phyloP scores from a whole-genome alignment of 2,888 invertebrate genomes.

The Miltochrista miniata region DNA sequence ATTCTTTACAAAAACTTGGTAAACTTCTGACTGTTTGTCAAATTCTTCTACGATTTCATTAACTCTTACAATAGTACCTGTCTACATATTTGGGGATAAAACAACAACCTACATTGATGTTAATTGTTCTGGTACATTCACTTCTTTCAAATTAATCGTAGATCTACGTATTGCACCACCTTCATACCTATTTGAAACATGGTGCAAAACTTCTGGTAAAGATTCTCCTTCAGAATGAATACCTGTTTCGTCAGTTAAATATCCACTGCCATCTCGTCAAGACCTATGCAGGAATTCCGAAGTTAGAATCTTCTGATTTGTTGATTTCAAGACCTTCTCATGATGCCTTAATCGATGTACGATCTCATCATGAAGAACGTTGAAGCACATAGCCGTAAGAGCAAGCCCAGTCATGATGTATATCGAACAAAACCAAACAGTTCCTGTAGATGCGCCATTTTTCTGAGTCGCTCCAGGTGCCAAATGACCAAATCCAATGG shows the following conservation, averaged over 20 bases:
- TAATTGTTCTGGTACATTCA: conserved; percentile 67
- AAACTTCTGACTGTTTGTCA: conserved; percentile 36
- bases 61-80: conserved; percentile 17
- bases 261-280: conserved; percentile 76
- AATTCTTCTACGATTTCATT: conserved; percentile 35
- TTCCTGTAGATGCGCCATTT: conserved; percentile 82
- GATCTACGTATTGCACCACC: conserved; percentile 69
- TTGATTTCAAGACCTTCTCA: conserved; percentile 68
- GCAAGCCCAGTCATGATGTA: conserved; percentile 96
- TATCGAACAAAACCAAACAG: conserved; percentile 95
- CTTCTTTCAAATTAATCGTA: conserved; percentile 68
- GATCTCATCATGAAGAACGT: conserved; percentile 94
- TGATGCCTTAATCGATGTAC: conserved; percentile 90
- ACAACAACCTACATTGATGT: conserved; percentile 58
- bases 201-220: conserved; percentile 76
- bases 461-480: conserved; percentile 87
- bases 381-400: conserved; percentile 95
- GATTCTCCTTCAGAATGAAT: conserved; percentile 72
- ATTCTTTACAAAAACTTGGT: conserved; percentile 47
- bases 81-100: not conserved
- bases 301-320: conserved; percentile 68
- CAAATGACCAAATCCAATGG: conserved; percentile 95
- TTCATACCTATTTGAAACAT: conserved; percentile 66
- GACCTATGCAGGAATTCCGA: conserved; percentile 74
- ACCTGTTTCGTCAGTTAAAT: conserved; percentile 71